Evolutionary conservation across 92 coral and sea anemone genomes (phyloP).

Genomic region (Epizoanthus stellaris): DNA sequence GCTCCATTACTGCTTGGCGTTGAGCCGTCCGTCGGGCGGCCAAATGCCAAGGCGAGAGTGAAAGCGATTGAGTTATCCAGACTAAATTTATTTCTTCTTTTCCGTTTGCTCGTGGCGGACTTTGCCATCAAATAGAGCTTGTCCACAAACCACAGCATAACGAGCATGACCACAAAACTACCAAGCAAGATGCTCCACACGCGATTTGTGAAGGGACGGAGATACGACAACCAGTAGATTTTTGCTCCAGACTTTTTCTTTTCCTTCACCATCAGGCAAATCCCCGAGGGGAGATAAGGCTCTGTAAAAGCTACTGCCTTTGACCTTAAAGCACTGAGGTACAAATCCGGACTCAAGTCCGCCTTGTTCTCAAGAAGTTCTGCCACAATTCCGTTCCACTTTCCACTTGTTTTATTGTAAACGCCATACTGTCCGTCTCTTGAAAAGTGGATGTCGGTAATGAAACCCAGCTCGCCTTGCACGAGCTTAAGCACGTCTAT

Average conservation of each 20-base stretch:
- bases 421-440: constrained; percentile 85
- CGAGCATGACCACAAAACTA: constrained; percentile 75
- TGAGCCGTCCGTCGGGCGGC: constrained; percentile 88
- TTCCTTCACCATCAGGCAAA: constrained; percentile 80
- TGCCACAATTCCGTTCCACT: constrained; percentile 88
- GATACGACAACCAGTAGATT: constrained; percentile 82
- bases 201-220: constrained; percentile 79
- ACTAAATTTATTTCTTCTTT: constrained; percentile 47
- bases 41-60: constrained; percentile 85
- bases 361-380: constrained; percentile 76
- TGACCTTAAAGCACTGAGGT: constrained; percentile 77
- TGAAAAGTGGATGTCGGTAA: constrained; percentile 56
- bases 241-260: constrained; percentile 58
- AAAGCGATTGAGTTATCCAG: constrained; percentile 84
- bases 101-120: constrained; percentile 19
- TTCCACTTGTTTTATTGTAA: constrained; percentile 60
- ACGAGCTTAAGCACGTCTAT: constrained; percentile 73
- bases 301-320: constrained; percentile 78
- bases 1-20: constrained; percentile 87
- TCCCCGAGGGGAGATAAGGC: constrained; percentile 87
- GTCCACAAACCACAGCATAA: constrained; percentile 77
- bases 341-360: constrained; percentile 75
- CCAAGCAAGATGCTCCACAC: constrained; percentile 86
- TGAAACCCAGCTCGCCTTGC: constrained; percentile 35
- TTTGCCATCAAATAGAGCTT: constrained; percentile 40